Evolutionary conservation across 2,888 invertebrate genomes (phyloP), one percentile per base, ranked within the genome.

Genomic region (Watsonalla binaria): DNA sequence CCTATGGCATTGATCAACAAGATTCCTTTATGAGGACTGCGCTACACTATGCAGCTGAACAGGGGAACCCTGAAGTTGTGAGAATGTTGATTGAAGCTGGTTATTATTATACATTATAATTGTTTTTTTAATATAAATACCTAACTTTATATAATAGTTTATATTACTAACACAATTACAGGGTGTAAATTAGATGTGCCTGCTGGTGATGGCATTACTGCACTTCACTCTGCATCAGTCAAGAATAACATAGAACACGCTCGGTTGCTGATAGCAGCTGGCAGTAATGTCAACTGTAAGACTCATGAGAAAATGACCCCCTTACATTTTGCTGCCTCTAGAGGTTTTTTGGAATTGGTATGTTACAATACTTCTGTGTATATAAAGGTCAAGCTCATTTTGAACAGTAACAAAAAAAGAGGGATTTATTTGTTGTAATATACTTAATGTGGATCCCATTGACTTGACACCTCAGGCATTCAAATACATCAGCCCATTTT

Each of bases 41-140:
- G 0, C 78, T 95, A 54, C 95, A 95, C 78, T 95, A 96, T 88
- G 95, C 95, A 33, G 93, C 94, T 11, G 93, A 93, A 59, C 92
- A 93, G 66, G 94, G 94, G 0, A 93, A 94, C 74, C 70, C 86
- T 51, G 92, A 92, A 51, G 92, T 94, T 72, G 92, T 94, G 0
- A 86, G 92, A 52, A 84, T 94, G 57, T 84, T 95, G 51, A 70
- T 94, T 55, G 89, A 92, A 70, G 92, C 93, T 74, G 94, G 94
- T 89, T 90, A 24, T 24, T 24, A 24, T 24, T 24, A 24, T 47
- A 6, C 9, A 11, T 55, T n/a, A 37, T 11, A 42, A 11, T 11
- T 8, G 4, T 11, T 11, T 8, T 42, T 42, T 11, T 46, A 42
- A 7, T 24, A 9, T n/a, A 34, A 8, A 35, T 46, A n/a, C 33